These are phyloP conservation scores for Megalops cyprinoides DNA, from an alignment of 2,797 vertebrate genomes.

Conservation along the genomic window DNA sequence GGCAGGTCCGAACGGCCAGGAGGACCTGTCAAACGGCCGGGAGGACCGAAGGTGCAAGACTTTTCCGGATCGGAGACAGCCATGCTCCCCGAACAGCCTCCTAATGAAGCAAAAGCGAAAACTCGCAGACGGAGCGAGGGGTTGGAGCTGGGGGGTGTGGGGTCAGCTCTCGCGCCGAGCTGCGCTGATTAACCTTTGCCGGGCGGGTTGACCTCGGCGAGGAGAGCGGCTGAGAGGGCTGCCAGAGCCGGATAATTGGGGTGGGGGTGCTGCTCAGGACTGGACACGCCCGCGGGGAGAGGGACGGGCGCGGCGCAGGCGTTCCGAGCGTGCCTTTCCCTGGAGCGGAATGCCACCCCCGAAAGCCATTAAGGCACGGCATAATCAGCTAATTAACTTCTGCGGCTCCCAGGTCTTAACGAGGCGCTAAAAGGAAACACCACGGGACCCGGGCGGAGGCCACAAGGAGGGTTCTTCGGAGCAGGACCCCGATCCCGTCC, in stretches of 20 bases:
- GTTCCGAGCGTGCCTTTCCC: not conserved
- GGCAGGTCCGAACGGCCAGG: not conserved
- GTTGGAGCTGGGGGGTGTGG: constrained; percentile 72
- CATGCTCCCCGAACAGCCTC: not conserved
- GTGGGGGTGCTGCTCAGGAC: too few relatives aligned
- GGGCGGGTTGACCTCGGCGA: constrained; percentile 79
- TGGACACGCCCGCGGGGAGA: constrained; percentile 64
- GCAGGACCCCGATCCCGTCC: constrained; percentile 30
- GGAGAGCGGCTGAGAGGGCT: constrained; percentile 63
- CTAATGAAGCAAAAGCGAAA: too few relatives aligned
- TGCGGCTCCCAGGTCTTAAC: constrained; percentile 34
- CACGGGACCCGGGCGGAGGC: constrained; percentile 28
- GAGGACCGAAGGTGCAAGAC: not conserved
- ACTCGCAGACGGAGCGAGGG: constrained; percentile 25
- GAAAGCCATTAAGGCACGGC: constrained; percentile 41
- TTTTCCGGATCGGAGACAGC: not conserved
- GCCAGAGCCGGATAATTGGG: constrained; percentile 72
- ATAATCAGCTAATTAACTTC: constrained; percentile 44
- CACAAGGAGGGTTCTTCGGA: constrained; percentile 11
- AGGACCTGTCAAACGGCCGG: too few relatives aligned
- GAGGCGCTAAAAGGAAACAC: constrained; percentile 29
- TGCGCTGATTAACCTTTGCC: constrained; percentile 77
- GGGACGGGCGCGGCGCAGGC: not conserved
- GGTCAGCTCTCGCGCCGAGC: constrained; percentile 68
- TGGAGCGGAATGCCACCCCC: not conserved